Evolutionary conservation across 2,888 invertebrate genomes (phyloP), one percentile per base, ranked within the genome.

Genomic region (Esperia sulphurella): DNA sequence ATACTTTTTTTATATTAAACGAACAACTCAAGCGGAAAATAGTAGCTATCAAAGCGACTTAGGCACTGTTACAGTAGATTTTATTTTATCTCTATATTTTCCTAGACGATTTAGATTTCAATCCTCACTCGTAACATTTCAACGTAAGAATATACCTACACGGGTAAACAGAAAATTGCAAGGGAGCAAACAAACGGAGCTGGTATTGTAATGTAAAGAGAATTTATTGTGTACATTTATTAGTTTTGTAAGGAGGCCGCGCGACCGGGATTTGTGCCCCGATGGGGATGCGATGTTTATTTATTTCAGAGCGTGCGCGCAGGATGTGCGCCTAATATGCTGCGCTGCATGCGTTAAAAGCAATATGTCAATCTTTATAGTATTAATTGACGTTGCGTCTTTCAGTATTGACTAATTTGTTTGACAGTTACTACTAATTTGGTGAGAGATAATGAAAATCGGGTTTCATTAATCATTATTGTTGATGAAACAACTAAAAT

Each of bases 151-250:
- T 41, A 40, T 39, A 31, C 13, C 43, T 37, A 46, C 41, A 46
- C n/a, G 41, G 37, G 45, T 48, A 48, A 56, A 59, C 54, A 55
- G 54, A 55, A 60, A 59, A 59, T 59, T 66, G 63, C 61, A 63
- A 64, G 66, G 64, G 62, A 62, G 63, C 61, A 58, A 60, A 58
- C 61, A 63, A 65, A 64, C 62, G 53, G 54, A 56, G 58, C 56
- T 52, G 68, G 63, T 65, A 71, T 73, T 74, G 75, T 77, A 75
- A 82, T 78, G 76, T 75, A 75, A 77, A 75, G 70, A 75, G 70
- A 81, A 85, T 84, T 83, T 82, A 84, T 83, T 77, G 79, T 75
- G 68, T 77, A 79, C 71, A 75, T 84, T 81, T 83, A 84, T 87
- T 84, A 79, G 76, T 79, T 85, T 72, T 68, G 79, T 77, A 80